A percentile compares a stretch with the other conserved stretches of the same genome.
Conservation (phyloP, 2,113 vertebrate species). For the Chaetorhynchus papuensis region DNA sequence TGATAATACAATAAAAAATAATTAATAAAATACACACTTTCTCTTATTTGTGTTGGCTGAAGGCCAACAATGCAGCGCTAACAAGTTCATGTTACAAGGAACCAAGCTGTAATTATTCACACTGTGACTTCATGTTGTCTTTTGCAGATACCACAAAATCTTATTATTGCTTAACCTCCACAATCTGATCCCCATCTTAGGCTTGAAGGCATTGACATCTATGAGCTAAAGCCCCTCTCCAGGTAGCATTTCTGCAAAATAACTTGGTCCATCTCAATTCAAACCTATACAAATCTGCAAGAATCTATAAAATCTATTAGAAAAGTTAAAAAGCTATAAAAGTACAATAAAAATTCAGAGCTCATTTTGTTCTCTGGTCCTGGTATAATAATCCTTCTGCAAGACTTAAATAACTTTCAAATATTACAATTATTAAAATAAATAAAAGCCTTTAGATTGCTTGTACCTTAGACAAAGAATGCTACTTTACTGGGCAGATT, state of each 20-base stretch:
- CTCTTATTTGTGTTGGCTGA: neutral
- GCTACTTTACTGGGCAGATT: neutral
- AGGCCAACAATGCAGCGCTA: neutral
- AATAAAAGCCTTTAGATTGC: neutral
- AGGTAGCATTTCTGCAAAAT: neutral
- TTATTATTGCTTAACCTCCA: neutral
- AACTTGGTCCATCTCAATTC: neutral
- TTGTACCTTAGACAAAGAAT: neutral
- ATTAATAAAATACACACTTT: neutral
- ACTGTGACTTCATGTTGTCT: neutral
- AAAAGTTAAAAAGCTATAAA: neutral
- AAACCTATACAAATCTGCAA: neutral
- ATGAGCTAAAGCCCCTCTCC: neutral
- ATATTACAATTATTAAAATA: neutral
- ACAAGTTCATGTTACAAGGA: neutral
- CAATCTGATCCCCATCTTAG: neutral
- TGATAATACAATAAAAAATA: neutral
- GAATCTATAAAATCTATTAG: neutral
- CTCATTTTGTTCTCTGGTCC: neutral
- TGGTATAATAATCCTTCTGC: neutral
- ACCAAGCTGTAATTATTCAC: neutral
- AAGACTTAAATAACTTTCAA: neutral
- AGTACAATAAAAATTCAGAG: neutral
- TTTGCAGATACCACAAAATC: neutral
- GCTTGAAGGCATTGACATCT: fast-evolving